These are phyloP conservation scores for Zaprionus vittiger DNA, from an alignment of 1,140 invertebrate species.

Conservation along the genomic window DNA sequence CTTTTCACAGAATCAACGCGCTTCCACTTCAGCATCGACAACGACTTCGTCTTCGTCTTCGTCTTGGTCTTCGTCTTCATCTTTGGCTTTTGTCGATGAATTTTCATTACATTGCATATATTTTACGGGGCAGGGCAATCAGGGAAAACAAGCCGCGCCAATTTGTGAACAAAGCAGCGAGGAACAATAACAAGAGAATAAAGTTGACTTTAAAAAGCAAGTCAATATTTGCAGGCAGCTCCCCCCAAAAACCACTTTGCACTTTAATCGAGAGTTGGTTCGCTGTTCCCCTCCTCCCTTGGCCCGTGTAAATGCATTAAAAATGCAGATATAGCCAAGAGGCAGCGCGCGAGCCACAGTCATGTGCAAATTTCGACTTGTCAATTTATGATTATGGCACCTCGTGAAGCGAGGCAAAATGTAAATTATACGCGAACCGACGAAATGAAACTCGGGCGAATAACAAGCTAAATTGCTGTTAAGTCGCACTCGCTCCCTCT, in stretches of 20 bases:
- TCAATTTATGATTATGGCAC: conserved; percentile 83
- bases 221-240: conserved; percentile 58
- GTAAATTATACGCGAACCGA: conserved; percentile 74
- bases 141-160: conserved; percentile 76
- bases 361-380: conserved; percentile 82
- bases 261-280: conserved; percentile 55
- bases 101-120: conserved; percentile 80
- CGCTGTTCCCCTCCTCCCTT: not conserved
- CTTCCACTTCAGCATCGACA: not conserved
- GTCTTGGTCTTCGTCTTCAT: conserved; percentile 7
- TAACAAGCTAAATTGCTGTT: conserved; percentile 73
- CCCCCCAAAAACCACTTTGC: conserved; percentile 60
- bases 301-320: conserved; percentile 64
- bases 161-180: conserved; percentile 49
- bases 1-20: conserved; percentile 54
- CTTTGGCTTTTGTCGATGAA: conserved; percentile 62
- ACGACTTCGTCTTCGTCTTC: conserved; percentile 26
- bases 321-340: conserved; percentile 70
- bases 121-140: conserved; percentile 57
- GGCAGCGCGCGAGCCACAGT: conserved; percentile 26
- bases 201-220: conserved; percentile 37
- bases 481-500: not conserved
- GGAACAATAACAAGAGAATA: conserved; percentile 4
- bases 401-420: conserved; percentile 76
- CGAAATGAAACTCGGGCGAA: conserved; percentile 75